Conservation (phyloP, 2,113 vertebrate genomes). For the Psittacus erithacus region DNA sequence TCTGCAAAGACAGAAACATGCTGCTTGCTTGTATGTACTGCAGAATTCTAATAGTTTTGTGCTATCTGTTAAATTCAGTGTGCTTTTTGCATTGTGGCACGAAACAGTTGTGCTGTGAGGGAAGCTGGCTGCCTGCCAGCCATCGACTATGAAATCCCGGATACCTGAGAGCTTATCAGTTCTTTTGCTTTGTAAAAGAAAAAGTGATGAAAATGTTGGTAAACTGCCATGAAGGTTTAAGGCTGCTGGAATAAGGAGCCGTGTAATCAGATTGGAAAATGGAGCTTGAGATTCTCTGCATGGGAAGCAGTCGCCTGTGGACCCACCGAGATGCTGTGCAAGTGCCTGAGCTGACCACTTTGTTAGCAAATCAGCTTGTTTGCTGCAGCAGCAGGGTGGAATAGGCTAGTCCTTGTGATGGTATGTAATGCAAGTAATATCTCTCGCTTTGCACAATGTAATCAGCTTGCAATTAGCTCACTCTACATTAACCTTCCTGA, state of each 20-base stretch:
- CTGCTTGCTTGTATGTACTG: conserved; percentile 65
- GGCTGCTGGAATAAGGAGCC: conserved; percentile 85
- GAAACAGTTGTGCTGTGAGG: conserved; percentile 77
- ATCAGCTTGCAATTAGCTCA: conserved; percentile 81
- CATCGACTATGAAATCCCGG: conserved; percentile 85
- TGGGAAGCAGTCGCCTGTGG: conserved; percentile 78
- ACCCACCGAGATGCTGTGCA: conserved; percentile 79
- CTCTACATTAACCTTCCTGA: conserved; percentile 74
- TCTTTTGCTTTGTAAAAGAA: conserved; percentile 84
- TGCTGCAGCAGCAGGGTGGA: conserved; percentile 77
- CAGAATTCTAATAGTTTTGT: conserved; percentile 78
- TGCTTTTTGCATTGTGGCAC: conserved; percentile 80
- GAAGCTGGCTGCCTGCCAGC: conserved; percentile 87
- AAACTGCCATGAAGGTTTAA: conserved; percentile 88
- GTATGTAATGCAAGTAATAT: conserved; percentile 79
- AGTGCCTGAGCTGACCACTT: conserved; percentile 80
- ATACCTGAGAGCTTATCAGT: conserved; percentile 91
- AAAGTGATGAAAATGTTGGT: conserved; percentile 85
- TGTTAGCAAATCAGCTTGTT: conserved; percentile 82
- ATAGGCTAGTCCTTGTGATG: conserved; percentile 76
- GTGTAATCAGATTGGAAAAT: conserved; percentile 86
- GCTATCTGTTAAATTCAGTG: conserved; percentile 80
- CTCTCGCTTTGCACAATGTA: conserved; percentile 74
- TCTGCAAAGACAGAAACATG: conserved; percentile 69
- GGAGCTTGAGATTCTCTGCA: conserved; percentile 77